Percentiles rank a stretch among this genome's conserved stretches.
These are phyloP conservation scores for Eurosta solidaginis DNA, from an alignment of 1,140 invertebrate genomes.

Conservation along the genomic window DNA sequence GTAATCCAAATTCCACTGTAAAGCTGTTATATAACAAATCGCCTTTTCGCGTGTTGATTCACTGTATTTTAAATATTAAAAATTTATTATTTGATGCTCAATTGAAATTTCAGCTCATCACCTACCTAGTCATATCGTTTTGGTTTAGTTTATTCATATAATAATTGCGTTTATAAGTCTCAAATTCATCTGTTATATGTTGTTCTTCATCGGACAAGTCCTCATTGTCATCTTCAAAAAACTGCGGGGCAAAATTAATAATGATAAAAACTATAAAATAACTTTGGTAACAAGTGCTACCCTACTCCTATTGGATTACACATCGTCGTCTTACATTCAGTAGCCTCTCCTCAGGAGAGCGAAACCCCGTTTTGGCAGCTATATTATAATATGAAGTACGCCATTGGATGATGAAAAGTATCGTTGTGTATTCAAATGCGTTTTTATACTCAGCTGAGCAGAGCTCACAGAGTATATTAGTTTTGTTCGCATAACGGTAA, in stretches of 20 bases:
- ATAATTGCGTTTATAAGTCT: constrained; percentile 86
- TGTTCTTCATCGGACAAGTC: constrained; percentile 65
- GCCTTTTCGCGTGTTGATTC: constrained; percentile 81
- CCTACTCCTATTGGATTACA: no score
- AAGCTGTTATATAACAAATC: constrained; percentile 84
- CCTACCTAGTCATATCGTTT: constrained; percentile 71
- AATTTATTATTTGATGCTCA: neutral
- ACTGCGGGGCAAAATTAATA: constrained; percentile 12
- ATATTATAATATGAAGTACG: no score
- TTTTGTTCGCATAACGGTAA: no score
- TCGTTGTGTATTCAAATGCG: no score
- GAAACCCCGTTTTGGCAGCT: no score
- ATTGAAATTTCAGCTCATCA: constrained; percentile 39
- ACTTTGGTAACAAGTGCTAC: no score
- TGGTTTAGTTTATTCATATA: constrained; percentile 90
- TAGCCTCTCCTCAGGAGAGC: no score
- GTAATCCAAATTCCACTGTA: constrained; percentile 97
- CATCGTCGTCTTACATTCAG: no score
- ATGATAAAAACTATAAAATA: neutral
- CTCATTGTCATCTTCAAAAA: constrained; percentile 63
- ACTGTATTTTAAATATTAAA: constrained; percentile 57
- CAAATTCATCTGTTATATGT: constrained; percentile 74
- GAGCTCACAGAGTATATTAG: no score
- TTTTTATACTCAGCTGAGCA: no score
- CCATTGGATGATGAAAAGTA: no score